Base-by-base conservation (phyloP, 1,140 invertebrate genomes). In the Neodiprion lecontei region DNA sequence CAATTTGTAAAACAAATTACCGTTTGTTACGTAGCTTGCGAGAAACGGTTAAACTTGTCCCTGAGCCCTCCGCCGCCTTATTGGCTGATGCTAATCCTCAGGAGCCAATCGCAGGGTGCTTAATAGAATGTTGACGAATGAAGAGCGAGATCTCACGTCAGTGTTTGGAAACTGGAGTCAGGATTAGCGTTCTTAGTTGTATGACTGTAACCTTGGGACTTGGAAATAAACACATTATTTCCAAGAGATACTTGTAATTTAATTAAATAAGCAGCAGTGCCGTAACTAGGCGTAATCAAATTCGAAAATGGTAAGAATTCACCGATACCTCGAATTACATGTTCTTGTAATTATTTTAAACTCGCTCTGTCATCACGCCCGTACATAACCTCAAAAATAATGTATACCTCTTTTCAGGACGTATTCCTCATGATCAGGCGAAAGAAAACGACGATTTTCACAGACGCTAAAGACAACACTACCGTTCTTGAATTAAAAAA, bases 371-470 rank as follows among this genome's bases (percentile, higher is more conserved):
- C 21, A 69, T 67, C 72, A 65, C 69, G 70, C 73, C 12, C 67
- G 28, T 12, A 76, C 72, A 72, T 79, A 79, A 79, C 78, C 75
- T 79, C 66, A 69, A 79, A 40, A 76, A 72, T 48, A 40, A 17
- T 65, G 72, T 70, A 12, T 79, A 49, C 70, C 75, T 76, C 21
- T n/a, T 89, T 91, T 88, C 85, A 95, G 97, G 97, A 99, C 90
- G 97, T 99, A 79, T 99, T 98, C 93, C 90, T 99, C 80, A 98
- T 99, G 97, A 96, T 99, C 80, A 92, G 97, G 88, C 92, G 97
- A 85, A 98, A 98, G 90, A 98, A 99, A 89, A 92, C 95, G 79
- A 99, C 97, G 70, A 97, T 99, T 87, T 99, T 99, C 87, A 96
- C 97, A n/a, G 97, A 99, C 91, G 96, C 96, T 8, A 99, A 98